Percentiles rank a stretch among this genome's conserved stretches.
Evolutionary conservation across 2,888 invertebrate genomes (phyloP).

Genomic region (Flexamia atlantica): DNA sequence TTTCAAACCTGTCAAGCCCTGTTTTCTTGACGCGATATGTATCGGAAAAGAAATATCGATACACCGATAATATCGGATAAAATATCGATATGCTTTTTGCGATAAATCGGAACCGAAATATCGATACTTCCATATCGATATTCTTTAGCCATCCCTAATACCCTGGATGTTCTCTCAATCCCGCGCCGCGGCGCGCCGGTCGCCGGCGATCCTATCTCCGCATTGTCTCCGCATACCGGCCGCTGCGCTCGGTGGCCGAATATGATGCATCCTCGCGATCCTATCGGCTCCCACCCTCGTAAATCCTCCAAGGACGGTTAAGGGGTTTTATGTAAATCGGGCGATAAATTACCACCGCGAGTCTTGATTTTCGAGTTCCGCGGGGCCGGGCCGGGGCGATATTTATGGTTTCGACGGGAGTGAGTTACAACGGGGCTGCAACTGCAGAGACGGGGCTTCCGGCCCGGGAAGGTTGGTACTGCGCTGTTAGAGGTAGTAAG

Average conservation of each 20-base stretch:
- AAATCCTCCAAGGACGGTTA: constrained; percentile 31
- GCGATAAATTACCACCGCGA: constrained; percentile 43
- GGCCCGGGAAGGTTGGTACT: not conserved
- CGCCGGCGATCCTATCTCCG: constrained; percentile 47
- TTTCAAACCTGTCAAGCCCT: no score
- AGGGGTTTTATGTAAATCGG: constrained; percentile 59
- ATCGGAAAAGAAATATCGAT: no score
- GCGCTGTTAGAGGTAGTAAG: no score
- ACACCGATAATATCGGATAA: no score
- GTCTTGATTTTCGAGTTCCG: constrained; percentile 42
- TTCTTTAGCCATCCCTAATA: no score
- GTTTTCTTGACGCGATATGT: no score
- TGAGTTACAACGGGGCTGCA: not conserved
- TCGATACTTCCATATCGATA: no score
- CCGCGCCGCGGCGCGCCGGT: no score
- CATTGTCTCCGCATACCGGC: constrained; percentile 44
- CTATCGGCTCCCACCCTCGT: constrained; percentile 48
- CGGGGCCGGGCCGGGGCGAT: not conserved
- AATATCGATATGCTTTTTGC: no score
- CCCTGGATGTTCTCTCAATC: constrained; percentile 52
- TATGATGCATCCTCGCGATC: constrained; percentile 55
- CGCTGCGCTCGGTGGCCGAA: constrained; percentile 26
- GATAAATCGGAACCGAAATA: no score
- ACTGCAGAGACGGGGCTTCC: no score
- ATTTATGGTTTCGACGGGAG: constrained; percentile 17